Evolutionary conservation across 2,113 vertebrate species (phyloP), one percentile per base, ranked within the genome.

Genomic region (Rhinolophus ferrumequinum): DNA sequence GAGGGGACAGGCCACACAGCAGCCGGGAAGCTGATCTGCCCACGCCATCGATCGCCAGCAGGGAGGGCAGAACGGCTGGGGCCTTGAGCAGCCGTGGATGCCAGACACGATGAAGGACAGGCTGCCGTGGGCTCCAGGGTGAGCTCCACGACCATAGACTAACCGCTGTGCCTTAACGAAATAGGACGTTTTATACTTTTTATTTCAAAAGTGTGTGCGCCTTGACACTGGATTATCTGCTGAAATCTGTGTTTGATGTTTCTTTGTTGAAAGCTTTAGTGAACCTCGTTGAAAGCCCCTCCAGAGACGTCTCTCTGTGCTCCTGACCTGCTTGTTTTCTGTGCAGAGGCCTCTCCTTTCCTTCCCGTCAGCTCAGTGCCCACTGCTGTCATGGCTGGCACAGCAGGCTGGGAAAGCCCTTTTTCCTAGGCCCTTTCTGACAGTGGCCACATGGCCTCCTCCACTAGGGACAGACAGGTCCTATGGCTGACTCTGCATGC

Each of bases 11-110:
- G 24, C 30, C 22, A 8, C 6, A 6, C 1, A 24, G 88, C 44
- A 33, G 54, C 16, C 2, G 8, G n/a, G 66, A 70, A 24, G 81
- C 60, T 26, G 69, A 19, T 1, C 11, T 75, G 58, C 24, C 26
- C 35, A 18, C 3, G 0, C 11, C 38, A 33, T 6, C 0, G 0
- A 6, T 5, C 1, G 1, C 84, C 18, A 1, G 1, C 0, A 1
- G 77, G 3, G 26, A 62, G 60, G 33, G 5, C 1, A 5, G 92
- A 60, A 33, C 22, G 21, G 8, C 15, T 11, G 19, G 69, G 73
- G n/a, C 82, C 69, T n/a, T 5, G 62, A 56, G 60, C 10, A 16
- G 67, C 9, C 1, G 15, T 24, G 0, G 28, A 69, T 6, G 5
- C 30, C 62, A 3, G 72, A n/a, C 33, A 30, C 38, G 22, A 21